Conservation (phyloP, 2,797 vertebrate genomes). For the Hirundo rustica region DNA sequence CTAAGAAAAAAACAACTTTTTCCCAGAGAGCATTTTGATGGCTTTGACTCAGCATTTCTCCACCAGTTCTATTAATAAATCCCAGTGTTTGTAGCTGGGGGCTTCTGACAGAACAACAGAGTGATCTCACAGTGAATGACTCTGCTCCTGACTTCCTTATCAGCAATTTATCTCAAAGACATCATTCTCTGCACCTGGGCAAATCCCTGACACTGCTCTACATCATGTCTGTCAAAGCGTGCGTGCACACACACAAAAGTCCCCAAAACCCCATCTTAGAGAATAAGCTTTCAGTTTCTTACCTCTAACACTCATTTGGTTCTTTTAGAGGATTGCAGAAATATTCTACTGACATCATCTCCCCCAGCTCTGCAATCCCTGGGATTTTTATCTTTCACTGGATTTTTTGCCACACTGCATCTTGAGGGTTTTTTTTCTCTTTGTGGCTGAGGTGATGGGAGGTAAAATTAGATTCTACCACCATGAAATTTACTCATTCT, state of each 20-base stretch:
- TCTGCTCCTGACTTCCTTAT: neutral
- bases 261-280: neutral
- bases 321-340: neutral
- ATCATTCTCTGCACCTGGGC: neutral
- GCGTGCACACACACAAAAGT: too few species aligned
- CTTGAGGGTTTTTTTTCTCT: neutral
- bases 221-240: neutral
- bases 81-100: neutral
- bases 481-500: neutral
- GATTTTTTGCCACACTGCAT: neutral
- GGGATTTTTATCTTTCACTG: neutral
- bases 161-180: neutral
- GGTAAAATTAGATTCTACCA: conserved; percentile 9
- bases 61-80: neutral
- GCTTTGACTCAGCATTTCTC: conserved; percentile 14
- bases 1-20: neutral
- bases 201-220: neutral
- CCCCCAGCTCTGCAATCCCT: neutral
- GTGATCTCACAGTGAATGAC: neutral
- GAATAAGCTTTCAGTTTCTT: neutral
- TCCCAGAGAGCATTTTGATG: neutral
- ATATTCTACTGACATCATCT: neutral
- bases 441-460: neutral
- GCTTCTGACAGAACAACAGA: neutral
- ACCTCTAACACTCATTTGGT: neutral